Base-by-base conservation (phyloP, 2,888 invertebrate genomes). In the Smittia sp. region DNA sequence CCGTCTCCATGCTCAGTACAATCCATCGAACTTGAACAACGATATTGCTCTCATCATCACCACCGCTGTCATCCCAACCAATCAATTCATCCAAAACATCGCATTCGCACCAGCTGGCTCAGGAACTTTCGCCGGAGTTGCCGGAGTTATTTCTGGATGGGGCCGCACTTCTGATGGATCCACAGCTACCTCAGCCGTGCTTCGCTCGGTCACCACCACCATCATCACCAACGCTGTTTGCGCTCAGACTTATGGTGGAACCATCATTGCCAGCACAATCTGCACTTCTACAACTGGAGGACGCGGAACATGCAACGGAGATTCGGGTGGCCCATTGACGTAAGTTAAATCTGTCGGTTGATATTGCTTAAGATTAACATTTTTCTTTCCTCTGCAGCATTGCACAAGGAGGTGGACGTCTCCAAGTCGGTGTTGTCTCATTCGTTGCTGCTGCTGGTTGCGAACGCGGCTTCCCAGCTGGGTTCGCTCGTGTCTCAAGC, bases 391-490 rank as follows among this genome's bases (percentile, higher is more conserved):
- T n/a, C n/a, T n/a, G n/a, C n/a, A 32, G 75, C 78, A 0, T 76
- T 79, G 32, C 32, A 32, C 32, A 32, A 32, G 3, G 32, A 76
- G 77, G 79, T 38, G 75, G 74, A 32, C 75, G 63, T 39, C 74
- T 62, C 75, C 78, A 79, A 77, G 76, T 79, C 22, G 80, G 80
- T n/a, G 75, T 80, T 24, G 79, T 80, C 46, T 82, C 81, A 9
- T 83, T 83, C 77, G 78, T 78, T 1, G 77, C 81, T 2, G 52
- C 74, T 15, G 76, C 76, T 20, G 82, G 82, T n/a, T 83, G 83
- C 75, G 77, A 79, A 73, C 75, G 74, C 11, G 80, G 80, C 0
- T 75, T 77, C 13, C 83, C 83, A 1, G 80, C 80, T 18, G 83
- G 79, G 32, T 83, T 79, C 76, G 77, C 81, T 18, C 79, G 83